Base-by-base conservation (phyloP, 2,888 invertebrate genomes). In the Abrostola tripartita region DNA sequence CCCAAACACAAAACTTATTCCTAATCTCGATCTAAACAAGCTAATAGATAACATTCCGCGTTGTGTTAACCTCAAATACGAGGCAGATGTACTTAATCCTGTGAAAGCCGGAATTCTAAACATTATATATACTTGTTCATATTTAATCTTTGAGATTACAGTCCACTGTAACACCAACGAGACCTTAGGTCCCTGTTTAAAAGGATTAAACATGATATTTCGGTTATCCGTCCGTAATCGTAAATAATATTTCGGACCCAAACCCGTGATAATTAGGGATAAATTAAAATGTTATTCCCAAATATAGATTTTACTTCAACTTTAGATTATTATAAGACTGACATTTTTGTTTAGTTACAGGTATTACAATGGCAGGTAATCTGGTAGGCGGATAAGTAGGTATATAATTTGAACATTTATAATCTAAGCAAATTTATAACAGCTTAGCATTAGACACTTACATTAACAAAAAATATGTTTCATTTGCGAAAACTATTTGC, bases 171-270 rank as follows among this genome's bases (percentile, higher is more conserved):
- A 12, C 52, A 37, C 40, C 61, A 52, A 58, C 59, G 61, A 69
- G 50, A 50, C 65, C 51, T 69, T 52, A 54, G 50, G 37, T 61
- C 55, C 54, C 49, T 56, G 14, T 68, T 79, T 71, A 74, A 65
- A 65, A 52, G 74, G 82, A 80, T 82, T 78, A 71, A 59, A 40
- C 11, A 53, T 10, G 55, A 68, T 78, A 68, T 71, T 78, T 62
- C 41, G 58, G n/a, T 14, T 75, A 61, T 63, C 52, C 37, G 38
- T 63, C 52, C 37, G 38, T 50, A 37, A 59, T 38, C 41, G 36
- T 65, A 52, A 66, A 64, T 72, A 12, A 53, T 51, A 24, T 41
- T 59, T 55, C 49, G 10, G 24, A 49, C 36, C 37, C 52, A 9
- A 14, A 8, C 14, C 44, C 24, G 37, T 41, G 37, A 35, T 35